These are phyloP conservation scores for Lepidonotus clava DNA, from an alignment of 2,888 invertebrate genomes.

Conservation along the genomic window DNA sequence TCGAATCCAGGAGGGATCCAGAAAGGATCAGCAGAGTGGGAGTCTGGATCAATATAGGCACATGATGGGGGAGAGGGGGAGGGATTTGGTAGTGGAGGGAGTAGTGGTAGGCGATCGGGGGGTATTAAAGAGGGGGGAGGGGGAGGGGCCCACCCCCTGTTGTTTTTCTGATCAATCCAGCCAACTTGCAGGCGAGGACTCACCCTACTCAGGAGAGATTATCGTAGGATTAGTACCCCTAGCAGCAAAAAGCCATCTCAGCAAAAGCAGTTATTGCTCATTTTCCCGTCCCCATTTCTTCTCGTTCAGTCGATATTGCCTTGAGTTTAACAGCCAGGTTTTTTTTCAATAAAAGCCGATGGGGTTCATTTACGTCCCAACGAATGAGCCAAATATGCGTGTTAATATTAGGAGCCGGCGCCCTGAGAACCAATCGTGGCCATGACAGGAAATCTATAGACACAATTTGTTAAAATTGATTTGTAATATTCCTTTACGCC, in stretches of 20 bases:
- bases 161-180: too few species aligned
- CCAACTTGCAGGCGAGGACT: too few species aligned
- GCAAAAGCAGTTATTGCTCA: too few species aligned
- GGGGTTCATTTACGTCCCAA: background rate
- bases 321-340: too few species aligned
- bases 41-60: background rate
- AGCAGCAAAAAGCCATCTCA: too few species aligned
- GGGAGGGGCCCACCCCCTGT: too few species aligned
- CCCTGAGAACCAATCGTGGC: too few species aligned
- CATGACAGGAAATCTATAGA: constrained; percentile 3
- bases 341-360: too few species aligned
- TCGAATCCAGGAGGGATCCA: background rate
- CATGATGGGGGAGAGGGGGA: background rate
- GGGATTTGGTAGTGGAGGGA: background rate
- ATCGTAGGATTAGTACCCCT: too few species aligned
- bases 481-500: background rate
- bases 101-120: background rate
- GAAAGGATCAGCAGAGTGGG: background rate
- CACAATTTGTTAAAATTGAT: constrained; percentile 20
- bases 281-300: too few species aligned
- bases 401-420: background rate
- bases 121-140: background rate
- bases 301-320: too few species aligned
- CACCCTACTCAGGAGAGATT: too few species aligned
- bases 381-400: background rate